Percentiles rank a stretch among this genome's conserved stretches.
Conservation (phyloP, 2,797 vertebrate genomes). For the Neolamprologus multifasciatus region DNA sequence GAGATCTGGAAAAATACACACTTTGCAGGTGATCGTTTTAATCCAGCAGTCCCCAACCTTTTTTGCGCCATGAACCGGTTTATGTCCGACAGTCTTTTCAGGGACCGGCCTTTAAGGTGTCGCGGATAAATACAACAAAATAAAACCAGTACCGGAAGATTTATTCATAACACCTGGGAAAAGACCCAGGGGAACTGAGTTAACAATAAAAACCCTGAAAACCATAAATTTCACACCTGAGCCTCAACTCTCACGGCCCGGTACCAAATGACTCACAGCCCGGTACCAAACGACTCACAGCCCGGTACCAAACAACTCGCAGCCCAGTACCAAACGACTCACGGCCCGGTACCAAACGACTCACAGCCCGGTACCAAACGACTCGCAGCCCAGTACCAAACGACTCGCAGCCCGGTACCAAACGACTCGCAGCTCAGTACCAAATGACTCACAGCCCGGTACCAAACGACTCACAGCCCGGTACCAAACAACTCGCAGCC, state of each 20-base stretch:
- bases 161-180: background rate
- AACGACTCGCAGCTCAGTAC: fast-evolving
- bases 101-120: fast-evolving
- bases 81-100: background rate
- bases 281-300: fast-evolving
- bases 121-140: background rate
- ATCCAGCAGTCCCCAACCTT: background rate
- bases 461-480: fast-evolving
- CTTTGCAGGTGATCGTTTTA: background rate
- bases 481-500: fast-evolving
- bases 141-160: background rate
- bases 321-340: no score
- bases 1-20: background rate
- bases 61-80: background rate
- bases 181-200: background rate
- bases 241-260: fast-evolving
- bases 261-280: fast-evolving
- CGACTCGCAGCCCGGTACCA: fast-evolving
- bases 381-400: no score
- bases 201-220: background rate
- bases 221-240: background rate
- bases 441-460: fast-evolving
- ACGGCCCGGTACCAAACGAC: fast-evolving
- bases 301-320: no score
- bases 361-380: no score